Evolutionary conservation across 2,888 invertebrate species (phyloP).

Genomic region (Morinoia aosen): DNA sequence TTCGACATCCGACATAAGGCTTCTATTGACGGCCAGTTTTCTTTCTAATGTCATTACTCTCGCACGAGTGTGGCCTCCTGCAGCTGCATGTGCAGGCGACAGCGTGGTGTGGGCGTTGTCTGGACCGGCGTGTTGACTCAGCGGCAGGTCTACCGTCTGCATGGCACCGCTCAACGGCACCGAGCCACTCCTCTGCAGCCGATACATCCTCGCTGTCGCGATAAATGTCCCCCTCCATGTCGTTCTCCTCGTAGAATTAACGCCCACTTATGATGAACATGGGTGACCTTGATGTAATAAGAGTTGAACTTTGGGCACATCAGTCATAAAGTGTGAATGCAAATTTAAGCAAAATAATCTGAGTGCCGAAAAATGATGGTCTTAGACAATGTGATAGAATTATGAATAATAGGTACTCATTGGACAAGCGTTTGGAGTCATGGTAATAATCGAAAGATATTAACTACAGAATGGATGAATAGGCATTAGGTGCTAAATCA

Average conservation of each 20-base stretch:
- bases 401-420: not conserved
- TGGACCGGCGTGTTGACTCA: not conserved
- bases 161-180: not conserved
- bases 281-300: not conserved
- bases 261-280: not conserved
- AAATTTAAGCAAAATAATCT: not conserved
- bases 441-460: not conserved
- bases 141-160: not conserved
- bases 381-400: not conserved
- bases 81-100: not conserved
- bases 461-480: no score
- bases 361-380: not conserved
- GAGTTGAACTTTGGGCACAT: not conserved
- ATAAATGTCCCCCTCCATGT: not conserved
- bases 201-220: not conserved
- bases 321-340: not conserved
- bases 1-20: no score
- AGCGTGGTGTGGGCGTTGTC: not conserved
- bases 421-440: not conserved
- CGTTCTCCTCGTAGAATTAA: not conserved
- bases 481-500: no score
- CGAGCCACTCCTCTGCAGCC: not conserved
- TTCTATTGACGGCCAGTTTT: not conserved
- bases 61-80: not conserved
- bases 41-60: not conserved